A percentile compares a stretch with the other conserved stretches of the same genome.
These are phyloP conservation scores for Rhabditoides inermis DNA, from an alignment of 2,888 invertebrate genomes.

Conservation along the genomic window DNA sequence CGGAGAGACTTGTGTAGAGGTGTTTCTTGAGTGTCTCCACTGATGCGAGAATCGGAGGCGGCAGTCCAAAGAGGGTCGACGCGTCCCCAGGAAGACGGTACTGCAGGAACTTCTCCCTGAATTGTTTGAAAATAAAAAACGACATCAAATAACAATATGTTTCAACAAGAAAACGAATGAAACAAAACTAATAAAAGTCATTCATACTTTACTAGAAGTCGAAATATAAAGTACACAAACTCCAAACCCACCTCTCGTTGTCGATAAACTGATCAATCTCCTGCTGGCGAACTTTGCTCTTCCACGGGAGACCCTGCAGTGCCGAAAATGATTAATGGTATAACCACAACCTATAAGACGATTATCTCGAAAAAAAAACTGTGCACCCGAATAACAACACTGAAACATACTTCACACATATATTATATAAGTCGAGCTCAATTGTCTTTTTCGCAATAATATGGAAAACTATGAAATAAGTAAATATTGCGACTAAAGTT, in stretches of 20 bases:
- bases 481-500: no score
- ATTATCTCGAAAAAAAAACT: no score
- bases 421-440: no score
- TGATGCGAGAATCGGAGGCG: conserved; percentile 91
- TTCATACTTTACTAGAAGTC: not conserved
- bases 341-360: no score
- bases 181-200: not conserved
- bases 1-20: conserved; percentile 43
- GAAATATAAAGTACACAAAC: not conserved
- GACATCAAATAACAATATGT: not conserved
- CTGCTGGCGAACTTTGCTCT: conserved; percentile 29
- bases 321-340: no score
- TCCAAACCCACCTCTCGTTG: conserved; percentile 26
- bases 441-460: no score
- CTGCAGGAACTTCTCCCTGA: conserved; percentile 76
- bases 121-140: no score
- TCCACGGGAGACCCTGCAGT: conserved; percentile 42
- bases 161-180: not conserved
- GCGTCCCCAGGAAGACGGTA: conserved; percentile 76
- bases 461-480: no score
- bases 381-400: no score
- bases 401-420: no score
- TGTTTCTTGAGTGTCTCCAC: conserved; percentile 60
- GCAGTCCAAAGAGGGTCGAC: conserved; percentile 82
- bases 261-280: conserved; percentile 45